These are phyloP conservation scores for Illadopsis cleaveri DNA, from an alignment of 2,113 vertebrate species.

Conservation along the genomic window DNA sequence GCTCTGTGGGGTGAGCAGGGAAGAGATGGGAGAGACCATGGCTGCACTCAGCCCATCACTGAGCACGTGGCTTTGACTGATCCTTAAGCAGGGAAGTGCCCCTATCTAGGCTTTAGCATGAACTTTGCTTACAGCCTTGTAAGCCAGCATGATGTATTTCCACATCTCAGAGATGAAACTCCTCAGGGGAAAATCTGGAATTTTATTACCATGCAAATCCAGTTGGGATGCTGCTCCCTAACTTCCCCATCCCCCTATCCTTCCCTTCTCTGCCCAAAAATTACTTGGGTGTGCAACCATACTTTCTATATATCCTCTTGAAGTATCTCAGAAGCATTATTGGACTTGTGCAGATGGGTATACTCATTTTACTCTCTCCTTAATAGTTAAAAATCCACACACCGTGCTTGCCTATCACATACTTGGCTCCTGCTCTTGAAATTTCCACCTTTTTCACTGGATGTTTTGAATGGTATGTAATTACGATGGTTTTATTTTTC, in stretches of 20 bases:
- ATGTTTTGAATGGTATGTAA: background rate
- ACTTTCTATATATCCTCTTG: background rate
- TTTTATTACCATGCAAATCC: slow-evolving; percentile 14
- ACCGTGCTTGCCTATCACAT: background rate
- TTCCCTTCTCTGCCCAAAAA: background rate
- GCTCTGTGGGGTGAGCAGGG: background rate
- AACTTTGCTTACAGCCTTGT: background rate
- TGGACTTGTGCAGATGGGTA: background rate
- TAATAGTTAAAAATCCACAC: background rate
- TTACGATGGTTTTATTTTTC: background rate
- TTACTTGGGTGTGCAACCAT: background rate
- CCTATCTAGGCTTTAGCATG: background rate
- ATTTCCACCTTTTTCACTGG: background rate
- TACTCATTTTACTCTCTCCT: background rate
- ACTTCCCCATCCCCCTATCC: background rate
- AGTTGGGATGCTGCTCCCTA: background rate
- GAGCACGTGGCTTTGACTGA: background rate
- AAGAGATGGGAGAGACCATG: background rate
- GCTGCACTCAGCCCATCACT: background rate
- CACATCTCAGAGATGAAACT: background rate
- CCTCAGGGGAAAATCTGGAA: background rate
- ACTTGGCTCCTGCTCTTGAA: background rate
- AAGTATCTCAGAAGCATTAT: background rate
- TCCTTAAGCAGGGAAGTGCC: background rate
- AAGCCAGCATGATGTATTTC: background rate